These are phyloP conservation scores for Halocaridina rubra DNA, from an alignment of 2,888 invertebrate species.

Conservation along the genomic window DNA sequence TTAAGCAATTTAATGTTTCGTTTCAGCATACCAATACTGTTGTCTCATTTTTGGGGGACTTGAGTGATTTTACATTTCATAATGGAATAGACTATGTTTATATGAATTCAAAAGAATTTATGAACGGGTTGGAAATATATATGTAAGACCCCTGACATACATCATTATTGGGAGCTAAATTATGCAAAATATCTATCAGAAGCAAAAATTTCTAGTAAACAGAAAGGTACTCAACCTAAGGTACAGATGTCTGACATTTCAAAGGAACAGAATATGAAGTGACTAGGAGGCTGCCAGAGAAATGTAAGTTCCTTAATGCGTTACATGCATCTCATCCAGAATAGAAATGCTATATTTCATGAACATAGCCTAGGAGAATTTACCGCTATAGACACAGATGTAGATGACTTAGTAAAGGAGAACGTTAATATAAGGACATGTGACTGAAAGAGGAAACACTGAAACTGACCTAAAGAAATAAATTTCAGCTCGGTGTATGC, in stretches of 20 bases:
- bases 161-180: no score
- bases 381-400: background rate
- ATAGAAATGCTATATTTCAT: background rate
- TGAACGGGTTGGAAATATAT: background rate
- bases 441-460: background rate
- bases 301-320: background rate
- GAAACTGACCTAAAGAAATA: background rate
- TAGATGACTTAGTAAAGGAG: background rate
- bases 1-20: slow-evolving; percentile 12
- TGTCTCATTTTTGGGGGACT: background rate
- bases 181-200: no score
- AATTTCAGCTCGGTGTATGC: background rate
- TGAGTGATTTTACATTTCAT: background rate
- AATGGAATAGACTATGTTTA: slow-evolving; percentile 7
- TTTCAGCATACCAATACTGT: slow-evolving; percentile 3
- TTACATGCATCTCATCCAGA: background rate
- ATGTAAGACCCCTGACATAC: no score
- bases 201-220: no score
- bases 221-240: no score
- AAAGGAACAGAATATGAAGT: background rate
- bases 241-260: background rate
- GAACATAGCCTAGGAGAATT: background rate
- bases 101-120: background rate
- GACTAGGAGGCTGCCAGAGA: background rate
- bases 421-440: background rate